phyloP scores from a whole-genome alignment of 1,140 invertebrate genomes.

The Onthophagus taurus region DNA sequence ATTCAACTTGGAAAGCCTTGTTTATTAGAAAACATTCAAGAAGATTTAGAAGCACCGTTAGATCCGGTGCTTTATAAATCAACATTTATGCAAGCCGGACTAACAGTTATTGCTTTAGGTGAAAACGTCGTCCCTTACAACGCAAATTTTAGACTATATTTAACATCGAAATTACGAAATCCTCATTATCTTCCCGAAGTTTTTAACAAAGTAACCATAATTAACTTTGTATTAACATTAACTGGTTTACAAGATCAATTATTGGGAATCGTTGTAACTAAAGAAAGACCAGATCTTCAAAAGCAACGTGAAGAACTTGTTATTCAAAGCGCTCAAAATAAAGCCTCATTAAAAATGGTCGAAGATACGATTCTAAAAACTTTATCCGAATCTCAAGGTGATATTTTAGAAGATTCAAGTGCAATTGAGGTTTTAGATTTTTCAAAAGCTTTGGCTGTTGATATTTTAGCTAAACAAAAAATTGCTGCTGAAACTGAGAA shows the following conservation, averaged over 20 bases:
- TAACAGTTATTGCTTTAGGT: conserved; percentile 72
- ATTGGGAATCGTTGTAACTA: conserved; percentile 84
- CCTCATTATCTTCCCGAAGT: conserved; percentile 87
- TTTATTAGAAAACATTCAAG: conserved; percentile 74
- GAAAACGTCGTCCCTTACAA: conserved; percentile 75
- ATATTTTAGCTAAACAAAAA: conserved; percentile 76
- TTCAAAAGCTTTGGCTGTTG: conserved; percentile 73
- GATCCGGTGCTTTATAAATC: conserved; percentile 77
- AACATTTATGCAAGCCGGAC: conserved; percentile 69
- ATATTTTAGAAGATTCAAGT: conserved; percentile 87
- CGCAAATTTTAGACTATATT: conserved; percentile 72
- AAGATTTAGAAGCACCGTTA: conserved; percentile 74
- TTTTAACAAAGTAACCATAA: conserved; percentile 80
- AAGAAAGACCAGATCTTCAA: conserved; percentile 83
- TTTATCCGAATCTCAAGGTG: conserved; percentile 72
- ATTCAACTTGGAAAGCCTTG: conserved; percentile 78
- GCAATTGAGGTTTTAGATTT: conserved; percentile 80
- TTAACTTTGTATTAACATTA: conserved; percentile 87
- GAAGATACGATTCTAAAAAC: conserved; percentile 88
- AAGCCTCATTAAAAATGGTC: conserved; percentile 70
- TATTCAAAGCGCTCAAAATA: conserved; percentile 76
- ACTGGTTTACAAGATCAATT: conserved; percentile 87
- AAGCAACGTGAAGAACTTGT: conserved; percentile 79
- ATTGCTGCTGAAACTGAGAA: conserved; percentile 47
- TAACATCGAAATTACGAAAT: conserved; percentile 83